Percentiles rank a stretch among this genome's conserved stretches.
These are phyloP conservation scores for Notodonta ziczac DNA, from an alignment of 2,888 invertebrate genomes.

Conservation along the genomic window DNA sequence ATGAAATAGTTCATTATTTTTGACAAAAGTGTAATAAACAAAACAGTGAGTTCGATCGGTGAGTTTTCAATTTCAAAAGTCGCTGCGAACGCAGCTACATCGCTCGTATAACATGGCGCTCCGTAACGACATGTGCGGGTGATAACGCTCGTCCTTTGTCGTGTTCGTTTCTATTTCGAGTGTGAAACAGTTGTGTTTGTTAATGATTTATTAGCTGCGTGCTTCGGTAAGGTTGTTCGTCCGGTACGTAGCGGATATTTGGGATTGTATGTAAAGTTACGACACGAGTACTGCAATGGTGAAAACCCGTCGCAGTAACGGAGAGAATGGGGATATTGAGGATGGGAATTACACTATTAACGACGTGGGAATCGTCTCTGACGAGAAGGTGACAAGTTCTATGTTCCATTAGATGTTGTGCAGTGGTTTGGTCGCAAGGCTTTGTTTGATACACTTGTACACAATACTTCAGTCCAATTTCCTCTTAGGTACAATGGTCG, in stretches of 20 bases:
- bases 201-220: constrained; percentile 52
- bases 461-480: constrained; percentile 68
- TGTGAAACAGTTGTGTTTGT: constrained; percentile 46
- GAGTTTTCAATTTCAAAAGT: constrained; percentile 58
- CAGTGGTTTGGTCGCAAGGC: constrained; percentile 52
- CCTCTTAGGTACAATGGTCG: constrained; percentile 43
- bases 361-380: constrained; percentile 78
- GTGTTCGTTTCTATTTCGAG: constrained; percentile 61
- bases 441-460: constrained; percentile 53
- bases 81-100: constrained; percentile 49
- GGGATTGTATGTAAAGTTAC: constrained; percentile 65
- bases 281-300: constrained; percentile 75
- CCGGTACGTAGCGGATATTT: constrained; percentile 64
- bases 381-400: constrained; percentile 78
- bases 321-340: constrained; percentile 81
- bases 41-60: constrained; percentile 59
- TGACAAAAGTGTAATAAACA: constrained; percentile 33
- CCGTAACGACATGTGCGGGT: constrained; percentile 77
- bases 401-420: constrained; percentile 55
- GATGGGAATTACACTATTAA: constrained; percentile 77
- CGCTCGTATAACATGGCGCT: constrained; percentile 78
- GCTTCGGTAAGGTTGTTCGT: constrained; percentile 56
- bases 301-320: constrained; percentile 84
- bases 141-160: constrained; percentile 75
- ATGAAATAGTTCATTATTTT: constrained; percentile 30